These are phyloP conservation scores for Pteromalus puparum DNA, from an alignment of 1,140 invertebrate genomes.

Conservation along the genomic window DNA sequence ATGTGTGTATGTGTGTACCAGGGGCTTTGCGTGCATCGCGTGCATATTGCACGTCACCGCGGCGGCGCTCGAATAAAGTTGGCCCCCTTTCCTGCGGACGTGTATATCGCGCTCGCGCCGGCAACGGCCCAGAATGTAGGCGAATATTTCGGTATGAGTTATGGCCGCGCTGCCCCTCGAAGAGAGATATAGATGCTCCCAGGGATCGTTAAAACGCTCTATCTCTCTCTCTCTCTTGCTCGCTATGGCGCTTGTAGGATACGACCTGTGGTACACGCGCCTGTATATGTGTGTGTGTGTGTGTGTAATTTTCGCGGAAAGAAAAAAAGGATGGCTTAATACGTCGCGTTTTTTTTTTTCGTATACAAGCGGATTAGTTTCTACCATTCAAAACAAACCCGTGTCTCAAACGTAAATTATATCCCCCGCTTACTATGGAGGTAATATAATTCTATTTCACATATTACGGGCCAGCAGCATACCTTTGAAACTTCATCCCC, in stretches of 20 bases:
- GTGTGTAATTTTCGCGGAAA: conserved; percentile 24
- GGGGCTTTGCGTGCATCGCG: conserved; percentile 57
- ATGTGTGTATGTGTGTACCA: background rate
- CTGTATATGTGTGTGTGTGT: too few species aligned
- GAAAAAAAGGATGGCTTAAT: conserved; percentile 23
- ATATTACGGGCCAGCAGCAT: conserved; percentile 38
- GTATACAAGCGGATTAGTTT: background rate
- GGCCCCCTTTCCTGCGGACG: conserved; percentile 46
- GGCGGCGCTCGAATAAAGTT: conserved; percentile 50
- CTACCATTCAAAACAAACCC: background rate
- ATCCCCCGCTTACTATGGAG: background rate
- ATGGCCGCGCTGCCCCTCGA: conserved; percentile 56
- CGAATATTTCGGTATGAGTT: conserved; percentile 71
- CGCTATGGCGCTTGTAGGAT: too few species aligned
- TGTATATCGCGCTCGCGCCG: conserved; percentile 28
- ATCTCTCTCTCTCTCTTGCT: conserved; percentile 13
- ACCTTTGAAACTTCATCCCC: conserved; percentile 47
- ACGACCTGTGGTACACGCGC: too few species aligned
- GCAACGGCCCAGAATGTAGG: conserved; percentile 64
- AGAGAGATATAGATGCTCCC: conserved; percentile 52
- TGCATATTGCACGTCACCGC: conserved; percentile 58
- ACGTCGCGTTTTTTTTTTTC: background rate
- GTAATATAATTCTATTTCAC: conserved; percentile 53
- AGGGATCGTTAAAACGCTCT: conserved; percentile 57
- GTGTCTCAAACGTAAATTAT: conserved; percentile 5